These are phyloP conservation scores for Habrosyne pyritoides DNA, from an alignment of 2,888 invertebrate species.

Conservation along the genomic window DNA sequence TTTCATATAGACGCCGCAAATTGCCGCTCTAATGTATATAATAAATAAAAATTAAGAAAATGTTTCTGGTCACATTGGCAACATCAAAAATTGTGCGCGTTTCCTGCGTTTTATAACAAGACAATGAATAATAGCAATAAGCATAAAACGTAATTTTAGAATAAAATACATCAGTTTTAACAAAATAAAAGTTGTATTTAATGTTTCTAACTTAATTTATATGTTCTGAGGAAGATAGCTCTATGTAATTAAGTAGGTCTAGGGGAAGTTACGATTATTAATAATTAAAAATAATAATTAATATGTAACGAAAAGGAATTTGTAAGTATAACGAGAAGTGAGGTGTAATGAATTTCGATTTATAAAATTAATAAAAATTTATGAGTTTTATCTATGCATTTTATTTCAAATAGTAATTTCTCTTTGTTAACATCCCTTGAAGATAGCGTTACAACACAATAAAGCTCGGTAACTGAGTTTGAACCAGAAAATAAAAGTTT, in stretches of 20 bases:
- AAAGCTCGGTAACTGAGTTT: no score
- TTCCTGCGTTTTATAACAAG: conserved; percentile 27
- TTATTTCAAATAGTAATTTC: conserved; percentile 34
- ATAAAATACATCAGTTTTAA: conserved; percentile 47
- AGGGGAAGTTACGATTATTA: conserved; percentile 68
- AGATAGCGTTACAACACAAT: no score
- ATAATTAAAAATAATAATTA: conserved; percentile 73
- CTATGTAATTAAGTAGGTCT: conserved; percentile 75
- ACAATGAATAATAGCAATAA: conserved; percentile 73
- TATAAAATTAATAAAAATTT: conserved; percentile 83
- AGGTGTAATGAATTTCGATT: conserved; percentile 82
- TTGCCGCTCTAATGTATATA: conserved; percentile 48
- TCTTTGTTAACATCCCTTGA: conserved; percentile 1
- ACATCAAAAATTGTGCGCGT: conserved; percentile 44
- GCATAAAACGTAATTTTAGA: conserved; percentile 41
- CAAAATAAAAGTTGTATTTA: conserved; percentile 60
- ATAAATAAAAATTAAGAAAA: conserved; percentile 34
- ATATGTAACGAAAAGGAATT: conserved; percentile 76
- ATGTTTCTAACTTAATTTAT: conserved; percentile 71
- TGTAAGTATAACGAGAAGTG: conserved; percentile 77
- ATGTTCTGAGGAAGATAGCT: conserved; percentile 63
- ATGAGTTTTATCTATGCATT: conserved; percentile 70
- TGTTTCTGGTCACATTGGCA: conserved; percentile 40
- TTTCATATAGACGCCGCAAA: conserved; percentile 15
- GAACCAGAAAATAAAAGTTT: no score